Base-by-base conservation (phyloP, 2,113 vertebrate species). In the Chaenogobius annularis region DNA sequence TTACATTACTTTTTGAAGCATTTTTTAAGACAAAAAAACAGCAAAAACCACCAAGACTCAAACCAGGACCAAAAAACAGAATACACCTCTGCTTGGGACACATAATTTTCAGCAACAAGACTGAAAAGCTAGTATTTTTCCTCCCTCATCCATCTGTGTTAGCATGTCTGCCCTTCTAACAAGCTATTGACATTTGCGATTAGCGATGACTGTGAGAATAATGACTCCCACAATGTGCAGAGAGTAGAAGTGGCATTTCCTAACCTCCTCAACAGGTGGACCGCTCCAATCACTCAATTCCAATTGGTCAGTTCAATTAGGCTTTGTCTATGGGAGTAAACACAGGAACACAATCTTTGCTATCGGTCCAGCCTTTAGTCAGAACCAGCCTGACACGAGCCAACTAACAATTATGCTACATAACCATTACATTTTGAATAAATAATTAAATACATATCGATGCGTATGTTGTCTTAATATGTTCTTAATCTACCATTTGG, bases 181-280 rank as follows among this genome's bases (percentile, higher is more conserved):
- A 87, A 83, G 77, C 65, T 89, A 89, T 90, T 85, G 87, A 83
- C 87, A 85, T 85, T 86, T 83, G 90, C 83, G 26, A 77, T 89
- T 87, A 87, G 87, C 80, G 84, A 91, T 86, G 83, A 88, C 85
- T 85, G 76, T 52, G 72, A 73, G 81, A 87, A 79, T 90, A 86
- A 88, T 88, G 82, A 77, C 31, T 61, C 77, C 75, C 23, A 31
- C 69, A 85, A 87, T 86, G 74, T 84, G 75, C 46, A 83, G 79
- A 83, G 72, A 90, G 83, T 83, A 73, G 55, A 83, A 82, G 80
- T 82, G 83, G 69, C 77, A 70, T 87, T 77, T 85, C 74, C 69
- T 66, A 79, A 86, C 78, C 54, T 72, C 50, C 55, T 50, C 61
- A 58, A 79, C 83, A 74, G 77, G 84, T 87, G 68, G 75, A 75